A percentile compares a stretch with the other conserved stretches of the same genome.
Conservation (phyloP, 2,113 vertebrate genomes). For the Heloderma charlesbogerti region DNA sequence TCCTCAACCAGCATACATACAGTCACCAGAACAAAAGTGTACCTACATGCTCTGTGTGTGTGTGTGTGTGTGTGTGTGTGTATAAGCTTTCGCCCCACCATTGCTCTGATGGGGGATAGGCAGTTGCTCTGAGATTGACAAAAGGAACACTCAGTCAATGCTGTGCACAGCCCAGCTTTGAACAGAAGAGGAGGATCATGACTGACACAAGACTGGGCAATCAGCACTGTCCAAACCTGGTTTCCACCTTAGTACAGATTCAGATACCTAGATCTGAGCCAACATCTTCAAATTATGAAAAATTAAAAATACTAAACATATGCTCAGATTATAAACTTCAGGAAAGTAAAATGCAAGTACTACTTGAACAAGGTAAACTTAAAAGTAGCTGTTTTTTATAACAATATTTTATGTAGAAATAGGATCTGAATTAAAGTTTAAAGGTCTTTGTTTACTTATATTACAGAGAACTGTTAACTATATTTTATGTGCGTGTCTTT, state of each 20-base stretch:
- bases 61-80: too few relatives aligned
- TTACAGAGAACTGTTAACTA: background rate
- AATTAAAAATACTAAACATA: slow-evolving; percentile 35
- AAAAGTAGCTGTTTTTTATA: background rate
- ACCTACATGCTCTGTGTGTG: background rate
- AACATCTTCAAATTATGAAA: slow-evolving; percentile 18
- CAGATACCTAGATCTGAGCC: background rate
- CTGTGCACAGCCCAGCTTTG: background rate
- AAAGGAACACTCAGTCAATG: background rate
- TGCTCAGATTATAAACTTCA: slow-evolving; percentile 8
- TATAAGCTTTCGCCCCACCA: background rate
- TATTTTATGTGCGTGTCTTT: slow-evolving; percentile 54
- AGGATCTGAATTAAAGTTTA: background rate
- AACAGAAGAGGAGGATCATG: background rate
- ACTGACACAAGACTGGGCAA: background rate
- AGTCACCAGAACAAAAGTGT: too few relatives aligned
- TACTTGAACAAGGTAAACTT: background rate
- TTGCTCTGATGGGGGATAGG: background rate
- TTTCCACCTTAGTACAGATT: background rate
- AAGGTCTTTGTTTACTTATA: slow-evolving; percentile 9
- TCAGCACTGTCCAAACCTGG: background rate
- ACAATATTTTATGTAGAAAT: background rate
- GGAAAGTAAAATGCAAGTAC: background rate
- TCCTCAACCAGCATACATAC: background rate
- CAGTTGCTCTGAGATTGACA: background rate